Base-by-base conservation (phyloP, 2,113 vertebrate species). In the Vicugna pacos region DNA sequence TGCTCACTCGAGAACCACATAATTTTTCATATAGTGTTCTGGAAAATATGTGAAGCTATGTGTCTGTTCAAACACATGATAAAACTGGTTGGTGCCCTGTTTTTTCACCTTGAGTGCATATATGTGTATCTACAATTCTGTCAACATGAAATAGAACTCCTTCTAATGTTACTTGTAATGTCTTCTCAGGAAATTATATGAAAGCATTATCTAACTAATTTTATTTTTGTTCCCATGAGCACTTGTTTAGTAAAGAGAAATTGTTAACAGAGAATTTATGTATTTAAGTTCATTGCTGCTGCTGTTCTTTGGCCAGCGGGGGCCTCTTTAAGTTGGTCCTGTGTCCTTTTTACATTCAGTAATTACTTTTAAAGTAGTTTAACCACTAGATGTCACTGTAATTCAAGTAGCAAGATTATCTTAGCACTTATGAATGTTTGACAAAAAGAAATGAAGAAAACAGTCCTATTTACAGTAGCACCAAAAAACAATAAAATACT, bases 351-450 rank as follows among this genome's bases (percentile, higher is more conserved):
- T 54, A 69, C 8, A 1, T 6, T 64, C 35, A 42, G 13, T 88
- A 73, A 20, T 80, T 94, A 82, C 42, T 84, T 85, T 67, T 90
- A 94, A 82, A 90, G 75, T 38, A 28, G 8, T 22, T 50, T 79
- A 79, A 50, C 97, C 98, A 98, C 98, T 98, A 98, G 98, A 90
- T 98, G 98, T 98, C 98, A 35, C 91, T 97, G 32, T 91, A 95
- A 79, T 95, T 96, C 91, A 9, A 52, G 72, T 42, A 93, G 96
- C 35, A 65, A 69, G 72, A 56, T 38, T 96, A 24, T 67, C 91
- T 46, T 48, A 48, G 38, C 13, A 35, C 10, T 85, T 92, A 20
- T 5, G 69, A 79, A 79, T 96, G 50, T 91, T 88, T 76, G 85
- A 30, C n/a, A 48, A 65, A 82, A 82, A 67, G 35, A 76, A 60